phyloP scores from a whole-genome alignment of 2,888 invertebrate species.

The Athalia cordata region DNA sequence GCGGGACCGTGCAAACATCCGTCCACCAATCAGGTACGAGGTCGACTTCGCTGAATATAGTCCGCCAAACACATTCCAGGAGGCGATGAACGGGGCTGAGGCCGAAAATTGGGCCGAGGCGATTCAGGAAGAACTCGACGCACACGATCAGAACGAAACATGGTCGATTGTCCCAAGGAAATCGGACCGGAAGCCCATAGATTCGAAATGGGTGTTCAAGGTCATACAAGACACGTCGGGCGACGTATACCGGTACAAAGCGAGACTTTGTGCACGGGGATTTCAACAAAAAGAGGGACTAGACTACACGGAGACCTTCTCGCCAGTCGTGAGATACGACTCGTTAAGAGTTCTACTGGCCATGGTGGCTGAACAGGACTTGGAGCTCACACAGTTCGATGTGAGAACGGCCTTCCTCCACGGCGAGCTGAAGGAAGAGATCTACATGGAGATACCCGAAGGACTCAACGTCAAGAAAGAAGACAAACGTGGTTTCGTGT shows the following conservation, averaged over 20 bases:
- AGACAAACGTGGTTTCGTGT: not conserved
- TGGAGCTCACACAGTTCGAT: slow-evolving; percentile 53
- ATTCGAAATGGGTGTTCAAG: slow-evolving; percentile 51
- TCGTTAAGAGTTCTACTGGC: slow-evolving; percentile 50
- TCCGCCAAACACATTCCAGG: slow-evolving; percentile 45
- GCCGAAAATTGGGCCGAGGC: slow-evolving; percentile 41
- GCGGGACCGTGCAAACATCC: slow-evolving; percentile 32
- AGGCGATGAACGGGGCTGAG: slow-evolving; percentile 45
- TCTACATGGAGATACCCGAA: slow-evolving; percentile 57
- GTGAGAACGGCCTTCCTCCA: slow-evolving; percentile 49
- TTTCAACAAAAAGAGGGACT: slow-evolving; percentile 48
- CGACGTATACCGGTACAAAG: slow-evolving; percentile 45
- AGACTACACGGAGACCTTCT: slow-evolving; percentile 50
- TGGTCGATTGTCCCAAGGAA: slow-evolving; percentile 41
- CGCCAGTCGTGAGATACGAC: slow-evolving; percentile 49
- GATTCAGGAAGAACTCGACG: slow-evolving; percentile 33
- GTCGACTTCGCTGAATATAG: slow-evolving; percentile 47
- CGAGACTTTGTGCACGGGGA: slow-evolving; percentile 46
- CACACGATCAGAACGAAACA: slow-evolving; percentile 41
- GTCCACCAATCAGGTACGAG: slow-evolving; percentile 35
- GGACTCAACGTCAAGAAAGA: slow-evolving; percentile 47
- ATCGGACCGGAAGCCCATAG: slow-evolving; percentile 38
- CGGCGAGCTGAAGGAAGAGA: slow-evolving; percentile 51
- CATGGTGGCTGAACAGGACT: slow-evolving; percentile 49
- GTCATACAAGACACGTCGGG: slow-evolving; percentile 48